Evolutionary conservation across 2,797 vertebrate genomes (phyloP).

Genomic region (Takifugu ocellatus): DNA sequence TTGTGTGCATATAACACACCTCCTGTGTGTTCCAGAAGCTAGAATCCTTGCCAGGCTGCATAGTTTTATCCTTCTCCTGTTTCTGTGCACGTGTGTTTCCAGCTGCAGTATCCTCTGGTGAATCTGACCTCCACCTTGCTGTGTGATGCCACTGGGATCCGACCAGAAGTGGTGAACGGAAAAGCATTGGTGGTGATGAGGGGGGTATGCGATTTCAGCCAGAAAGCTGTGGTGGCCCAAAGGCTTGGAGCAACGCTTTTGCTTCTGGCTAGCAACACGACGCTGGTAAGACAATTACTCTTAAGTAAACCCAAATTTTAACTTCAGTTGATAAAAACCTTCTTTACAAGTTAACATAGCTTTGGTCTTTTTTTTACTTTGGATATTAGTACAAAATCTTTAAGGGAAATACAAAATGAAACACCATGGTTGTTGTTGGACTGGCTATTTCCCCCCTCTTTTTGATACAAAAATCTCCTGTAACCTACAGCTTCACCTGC

Average conservation of each 20-base stretch:
- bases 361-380: no score
- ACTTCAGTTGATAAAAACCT: no score
- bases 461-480: no score
- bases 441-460: no score
- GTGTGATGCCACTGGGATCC: conserved; percentile 76
- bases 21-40: neutral
- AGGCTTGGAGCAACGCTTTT: conserved; percentile 76
- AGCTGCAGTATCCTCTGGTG: conserved; percentile 74
- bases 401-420: no score
- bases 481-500: no score
- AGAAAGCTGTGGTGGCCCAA: conserved; percentile 85
- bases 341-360: no score
- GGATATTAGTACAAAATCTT: no score
- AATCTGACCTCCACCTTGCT: conserved; percentile 78
- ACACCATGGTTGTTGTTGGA: no score
- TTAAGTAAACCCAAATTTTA: no score
- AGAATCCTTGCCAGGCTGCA: no score
- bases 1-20: neutral
- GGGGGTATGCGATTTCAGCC: conserved; percentile 79
- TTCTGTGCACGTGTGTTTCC: conserved; percentile 1
- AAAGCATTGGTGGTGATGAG: conserved; percentile 83
- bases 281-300: conserved; percentile 55
- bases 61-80: neutral
- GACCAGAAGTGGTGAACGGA: conserved; percentile 57
- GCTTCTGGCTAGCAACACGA: conserved; percentile 77